Evolutionary conservation across 2,888 invertebrate genomes (phyloP).

Genomic region (Elmis aenea): DNA sequence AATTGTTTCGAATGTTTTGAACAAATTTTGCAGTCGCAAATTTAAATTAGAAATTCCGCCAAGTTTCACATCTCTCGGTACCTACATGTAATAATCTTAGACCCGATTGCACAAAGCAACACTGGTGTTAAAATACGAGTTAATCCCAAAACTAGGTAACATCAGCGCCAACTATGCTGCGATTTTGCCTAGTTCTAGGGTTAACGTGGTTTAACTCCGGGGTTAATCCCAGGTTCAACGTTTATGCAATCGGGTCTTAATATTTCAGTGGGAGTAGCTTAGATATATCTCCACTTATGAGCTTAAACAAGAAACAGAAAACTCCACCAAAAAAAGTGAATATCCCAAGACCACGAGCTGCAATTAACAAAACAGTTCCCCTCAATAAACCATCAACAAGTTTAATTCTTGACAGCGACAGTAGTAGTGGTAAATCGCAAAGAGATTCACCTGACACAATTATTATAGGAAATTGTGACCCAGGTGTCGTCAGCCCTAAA

Average conservation of each 20-base stretch:
- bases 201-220: too few relatives aligned
- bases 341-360: conserved; percentile 37
- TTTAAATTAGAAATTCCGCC: too few relatives aligned
- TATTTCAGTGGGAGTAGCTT: conserved; percentile 36
- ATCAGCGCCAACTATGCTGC: too few relatives aligned
- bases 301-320: conserved; percentile 30
- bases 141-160: too few relatives aligned
- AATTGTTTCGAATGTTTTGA: too few relatives aligned
- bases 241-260: neutral
- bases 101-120: too few relatives aligned
- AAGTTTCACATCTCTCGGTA: too few relatives aligned
- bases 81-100: too few relatives aligned
- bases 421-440: conserved; percentile 30
- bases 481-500: conserved; percentile 53
- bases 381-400: conserved; percentile 23
- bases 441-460: conserved; percentile 37
- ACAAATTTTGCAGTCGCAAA: too few relatives aligned
- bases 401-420: conserved; percentile 28
- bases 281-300: conserved; percentile 44
- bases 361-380: conserved; percentile 41
- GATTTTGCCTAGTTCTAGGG: too few relatives aligned
- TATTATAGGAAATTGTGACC: conserved; percentile 32
- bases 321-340: conserved; percentile 31
- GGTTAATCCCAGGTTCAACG: too few relatives aligned
- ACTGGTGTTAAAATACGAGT: too few relatives aligned